phyloP scores from a whole-genome alignment of 2,888 invertebrate genomes.

The Machimus atricapillus region DNA sequence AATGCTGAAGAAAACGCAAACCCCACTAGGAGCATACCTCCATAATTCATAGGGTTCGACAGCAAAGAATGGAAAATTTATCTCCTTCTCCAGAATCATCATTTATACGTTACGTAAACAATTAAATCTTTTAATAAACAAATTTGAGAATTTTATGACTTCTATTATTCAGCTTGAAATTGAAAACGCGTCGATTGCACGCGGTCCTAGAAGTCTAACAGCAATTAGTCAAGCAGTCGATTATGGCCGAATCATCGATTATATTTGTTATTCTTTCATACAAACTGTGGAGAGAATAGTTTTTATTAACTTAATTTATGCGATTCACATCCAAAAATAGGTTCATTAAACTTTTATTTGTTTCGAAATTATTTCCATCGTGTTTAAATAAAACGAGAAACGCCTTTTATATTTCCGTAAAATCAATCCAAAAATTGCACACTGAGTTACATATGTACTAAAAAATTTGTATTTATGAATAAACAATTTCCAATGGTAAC shows the following conservation, averaged over 20 bases:
- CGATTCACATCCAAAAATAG: not conserved
- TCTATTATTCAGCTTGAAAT: not conserved
- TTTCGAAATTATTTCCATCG: not conserved
- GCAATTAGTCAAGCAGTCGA: not conserved
- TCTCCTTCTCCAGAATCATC: not conserved
- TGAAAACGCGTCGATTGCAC: not conserved
- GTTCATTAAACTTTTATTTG: not conserved
- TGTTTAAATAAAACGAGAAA: not conserved
- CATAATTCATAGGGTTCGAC: not conserved
- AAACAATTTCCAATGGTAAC: not conserved
- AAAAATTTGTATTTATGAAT: not conserved
- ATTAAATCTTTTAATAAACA: slow-evolving; percentile 1
- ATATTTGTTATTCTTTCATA: not conserved
- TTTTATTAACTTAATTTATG: not conserved
- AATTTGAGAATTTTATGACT: slow-evolving; percentile 7
- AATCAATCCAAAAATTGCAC: not conserved
- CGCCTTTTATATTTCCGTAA: not conserved
- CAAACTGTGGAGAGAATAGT: not conserved
- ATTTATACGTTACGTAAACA: not conserved
- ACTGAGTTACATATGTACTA: not conserved
- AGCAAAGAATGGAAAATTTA: not conserved
- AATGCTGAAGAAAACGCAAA: not conserved
- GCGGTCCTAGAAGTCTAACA: not conserved
- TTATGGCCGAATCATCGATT: not conserved
- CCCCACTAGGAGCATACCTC: not conserved